A percentile compares a stretch with the other conserved stretches of the same genome.
phyloP scores from a whole-genome alignment of 2,113 vertebrate species.

The Proterorhinus semilunaris region DNA sequence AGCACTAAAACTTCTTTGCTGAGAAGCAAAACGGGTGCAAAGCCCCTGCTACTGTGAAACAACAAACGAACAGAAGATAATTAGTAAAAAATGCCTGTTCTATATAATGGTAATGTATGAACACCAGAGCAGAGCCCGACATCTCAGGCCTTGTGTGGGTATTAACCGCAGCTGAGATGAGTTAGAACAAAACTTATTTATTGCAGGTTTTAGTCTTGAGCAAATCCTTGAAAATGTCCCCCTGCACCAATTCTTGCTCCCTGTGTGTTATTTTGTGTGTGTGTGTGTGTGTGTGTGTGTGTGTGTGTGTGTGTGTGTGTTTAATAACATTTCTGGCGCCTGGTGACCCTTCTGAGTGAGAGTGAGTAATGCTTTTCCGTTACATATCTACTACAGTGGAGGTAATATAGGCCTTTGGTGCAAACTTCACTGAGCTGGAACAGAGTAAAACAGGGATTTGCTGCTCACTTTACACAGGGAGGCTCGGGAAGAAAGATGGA shows the following conservation, averaged over 20 bases:
- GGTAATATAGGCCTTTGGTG: neutral
- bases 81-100: too few species aligned
- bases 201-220: neutral
- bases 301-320: neutral
- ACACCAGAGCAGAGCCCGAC: too few species aligned
- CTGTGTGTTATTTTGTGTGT: neutral
- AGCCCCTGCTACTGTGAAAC: too few species aligned
- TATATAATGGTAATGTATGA: too few species aligned
- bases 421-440: neutral
- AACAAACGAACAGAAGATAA: too few species aligned
- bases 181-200: neutral
- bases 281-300: too few species aligned
- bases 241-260: neutral
- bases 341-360: neutral
- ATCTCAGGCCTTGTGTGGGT: too few species aligned
- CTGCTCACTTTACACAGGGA: neutral
- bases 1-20: too few species aligned
- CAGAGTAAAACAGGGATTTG: constrained; percentile 1
- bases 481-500: neutral
- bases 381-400: neutral
- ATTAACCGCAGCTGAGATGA: neutral
- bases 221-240: neutral
- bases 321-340: neutral
- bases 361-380: neutral
- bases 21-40: too few species aligned